Evolutionary conservation across 2,113 vertebrate genomes (phyloP).

Genomic region (Suncus etruscus): DNA sequence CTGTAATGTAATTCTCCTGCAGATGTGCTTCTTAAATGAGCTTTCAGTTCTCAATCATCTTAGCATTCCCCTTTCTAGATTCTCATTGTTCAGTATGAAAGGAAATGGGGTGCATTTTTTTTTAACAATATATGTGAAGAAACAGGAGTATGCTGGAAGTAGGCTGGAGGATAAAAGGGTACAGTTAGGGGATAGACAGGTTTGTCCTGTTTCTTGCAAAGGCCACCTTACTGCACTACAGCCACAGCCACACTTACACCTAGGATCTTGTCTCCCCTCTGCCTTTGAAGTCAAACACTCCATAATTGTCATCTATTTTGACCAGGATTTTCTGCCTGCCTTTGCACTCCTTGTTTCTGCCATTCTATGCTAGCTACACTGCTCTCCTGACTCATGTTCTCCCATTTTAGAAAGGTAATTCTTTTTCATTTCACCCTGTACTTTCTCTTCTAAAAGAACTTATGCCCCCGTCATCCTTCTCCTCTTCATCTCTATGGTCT

Average conservation of each 20-base stretch:
- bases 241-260: not conserved
- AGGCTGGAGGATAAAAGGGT: not conserved
- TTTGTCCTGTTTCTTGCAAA: not conserved
- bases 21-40: not conserved
- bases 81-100: not conserved
- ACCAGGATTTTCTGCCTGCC: not conserved
- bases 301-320: not conserved
- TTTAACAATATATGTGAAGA: not conserved
- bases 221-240: not conserved
- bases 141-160: accelerated
- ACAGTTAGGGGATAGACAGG: too few species aligned
- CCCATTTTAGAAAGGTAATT: not conserved
- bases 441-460: too few species aligned
- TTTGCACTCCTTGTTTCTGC: not conserved
- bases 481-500: accelerated
- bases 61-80: not conserved
- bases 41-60: not conserved
- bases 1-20: not conserved
- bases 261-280: not conserved
- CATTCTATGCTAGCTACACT: not conserved
- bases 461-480: too few species aligned
- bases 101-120: accelerated
- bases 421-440: not conserved
- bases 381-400: not conserved
- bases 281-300: not conserved